A percentile compares a stretch with the other conserved stretches of the same genome.
phyloP scores from a whole-genome alignment of 2,113 vertebrate species.

The Ophthalmolycus amberensis region DNA sequence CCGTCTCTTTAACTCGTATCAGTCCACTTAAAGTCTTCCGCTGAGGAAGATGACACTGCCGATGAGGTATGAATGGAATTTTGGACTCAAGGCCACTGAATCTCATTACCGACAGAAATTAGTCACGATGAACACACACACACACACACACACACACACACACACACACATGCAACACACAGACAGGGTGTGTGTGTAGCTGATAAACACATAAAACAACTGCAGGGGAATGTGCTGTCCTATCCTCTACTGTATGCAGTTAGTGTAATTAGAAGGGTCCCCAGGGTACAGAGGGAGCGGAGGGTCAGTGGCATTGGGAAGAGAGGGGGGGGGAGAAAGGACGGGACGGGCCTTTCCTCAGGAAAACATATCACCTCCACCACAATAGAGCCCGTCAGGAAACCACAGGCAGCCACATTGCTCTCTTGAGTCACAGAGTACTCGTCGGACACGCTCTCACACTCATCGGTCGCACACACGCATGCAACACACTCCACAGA shows the following conservation, averaged over 20 bases:
- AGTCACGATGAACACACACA: background rate
- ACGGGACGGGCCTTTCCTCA: slow-evolving; percentile 83
- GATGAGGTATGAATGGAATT: slow-evolving; percentile 52
- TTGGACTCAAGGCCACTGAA: slow-evolving; percentile 47
- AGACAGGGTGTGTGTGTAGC: background rate
- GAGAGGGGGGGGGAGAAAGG: slow-evolving; percentile 55
- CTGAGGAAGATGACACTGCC: slow-evolving; percentile 42
- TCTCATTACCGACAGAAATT: slow-evolving; percentile 6
- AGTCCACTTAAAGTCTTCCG: slow-evolving; percentile 45
- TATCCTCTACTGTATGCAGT: slow-evolving; percentile 50
- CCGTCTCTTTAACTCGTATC: slow-evolving; percentile 10
- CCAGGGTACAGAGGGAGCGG: slow-evolving; percentile 34
- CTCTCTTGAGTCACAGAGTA: slow-evolving; percentile 76
- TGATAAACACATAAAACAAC: slow-evolving; percentile 10
- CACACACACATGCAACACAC: background rate
- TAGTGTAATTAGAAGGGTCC: slow-evolving; percentile 60
- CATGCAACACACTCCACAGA: slow-evolving; percentile 52
- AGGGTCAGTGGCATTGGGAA: slow-evolving; percentile 30
- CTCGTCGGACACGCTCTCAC: slow-evolving; percentile 71
- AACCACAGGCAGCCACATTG: slow-evolving; percentile 77
- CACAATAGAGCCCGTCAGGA: slow-evolving; percentile 80
- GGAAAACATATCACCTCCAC: slow-evolving; percentile 85
- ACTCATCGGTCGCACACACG: slow-evolving; percentile 61
- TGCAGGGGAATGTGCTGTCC: slow-evolving; percentile 27
- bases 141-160: background rate